Base-by-base conservation (phyloP, 92 coral and sea anemone genomes). In the Actinernus sp. region DNA sequence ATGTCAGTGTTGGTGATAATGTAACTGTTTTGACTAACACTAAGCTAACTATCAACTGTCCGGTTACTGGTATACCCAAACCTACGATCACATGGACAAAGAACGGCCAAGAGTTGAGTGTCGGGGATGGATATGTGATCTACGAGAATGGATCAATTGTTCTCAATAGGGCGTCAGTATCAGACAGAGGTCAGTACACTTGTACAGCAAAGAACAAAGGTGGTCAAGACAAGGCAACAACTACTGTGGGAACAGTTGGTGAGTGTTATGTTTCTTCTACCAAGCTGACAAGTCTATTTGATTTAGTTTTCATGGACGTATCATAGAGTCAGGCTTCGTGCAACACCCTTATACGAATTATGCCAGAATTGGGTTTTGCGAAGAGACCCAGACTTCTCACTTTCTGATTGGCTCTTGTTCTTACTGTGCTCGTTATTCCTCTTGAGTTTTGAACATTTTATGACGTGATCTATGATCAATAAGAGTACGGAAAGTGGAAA, bases 21-120 rank as follows among this genome's bases (percentile, higher is more conserved):
- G 63, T 76, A 48, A 76, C 79, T 21, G 78, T 84, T 38, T 63
- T 83, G 30, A 44, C 66, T 31, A 39, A 68, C 45, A 75, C 89
- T 61, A 41, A 44, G 41, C 22, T 83, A 14, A 58, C 89, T 39
- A 76, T 83, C 54, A 19, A 69, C 47, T 83, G 89, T 46, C 66
- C 50, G 18, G 58, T 61, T 14, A 75, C 73, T 49, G 89, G 89
- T 7, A 59, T 41, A 24, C 89, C 89, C 31, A 47, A 14, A 68
- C 89, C 89, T 11, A 51, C 62, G 30, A 64, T 74, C 62, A 76
- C 74, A 38, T 83, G 89, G 89, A 18, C 76, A 36, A 83, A 83
- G 56, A 74, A 68, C 61, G 79, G 70, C 6, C 62, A 68, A 33
- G 49, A 49, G 20, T 16, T 62, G 52, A 24, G 21, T 25, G 51